Conservation (phyloP, 2,888 invertebrate species). For the Eupelmus urozonus region DNA sequence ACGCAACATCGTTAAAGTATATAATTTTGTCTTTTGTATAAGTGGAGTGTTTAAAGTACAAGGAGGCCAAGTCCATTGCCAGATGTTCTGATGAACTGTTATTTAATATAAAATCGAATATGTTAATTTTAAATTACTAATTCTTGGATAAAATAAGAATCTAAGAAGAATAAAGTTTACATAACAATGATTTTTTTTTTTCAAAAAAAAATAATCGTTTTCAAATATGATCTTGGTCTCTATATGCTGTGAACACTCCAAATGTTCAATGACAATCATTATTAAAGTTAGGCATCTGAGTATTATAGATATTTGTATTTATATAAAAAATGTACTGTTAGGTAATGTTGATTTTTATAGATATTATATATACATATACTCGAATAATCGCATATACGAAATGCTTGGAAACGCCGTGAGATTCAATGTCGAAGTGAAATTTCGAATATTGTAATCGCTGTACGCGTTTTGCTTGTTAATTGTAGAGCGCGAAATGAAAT, state of each 20-base stretch:
- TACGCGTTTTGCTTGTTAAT: constrained; percentile 47
- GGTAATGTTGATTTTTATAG: constrained; percentile 54
- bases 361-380: too few relatives aligned
- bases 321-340: constrained; percentile 30
- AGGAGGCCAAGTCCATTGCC: too few relatives aligned
- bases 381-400: constrained; percentile 17
- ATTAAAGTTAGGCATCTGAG: constrained; percentile 18
- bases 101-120: too few relatives aligned
- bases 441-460: constrained; percentile 5
- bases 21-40: constrained; percentile 11
- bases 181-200: too few relatives aligned
- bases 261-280: constrained; percentile 30
- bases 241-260: too few relatives aligned
- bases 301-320: constrained; percentile 52
- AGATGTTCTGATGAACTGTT: too few relatives aligned
- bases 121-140: too few relatives aligned
- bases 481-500: constrained; percentile 43
- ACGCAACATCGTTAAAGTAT: constrained; percentile 43
- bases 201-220: too few relatives aligned
- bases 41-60: too few relatives aligned
- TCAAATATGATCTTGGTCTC: too few relatives aligned
- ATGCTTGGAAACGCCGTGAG: constrained; percentile 22
- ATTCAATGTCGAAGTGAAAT: constrained; percentile 19
- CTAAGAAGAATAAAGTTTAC: too few relatives aligned
- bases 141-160: too few relatives aligned